Evolutionary conservation across 2,113 vertebrate genomes (phyloP), one percentile per base, ranked within the genome.

Genomic region (Pangasianodon hypophthalmus): DNA sequence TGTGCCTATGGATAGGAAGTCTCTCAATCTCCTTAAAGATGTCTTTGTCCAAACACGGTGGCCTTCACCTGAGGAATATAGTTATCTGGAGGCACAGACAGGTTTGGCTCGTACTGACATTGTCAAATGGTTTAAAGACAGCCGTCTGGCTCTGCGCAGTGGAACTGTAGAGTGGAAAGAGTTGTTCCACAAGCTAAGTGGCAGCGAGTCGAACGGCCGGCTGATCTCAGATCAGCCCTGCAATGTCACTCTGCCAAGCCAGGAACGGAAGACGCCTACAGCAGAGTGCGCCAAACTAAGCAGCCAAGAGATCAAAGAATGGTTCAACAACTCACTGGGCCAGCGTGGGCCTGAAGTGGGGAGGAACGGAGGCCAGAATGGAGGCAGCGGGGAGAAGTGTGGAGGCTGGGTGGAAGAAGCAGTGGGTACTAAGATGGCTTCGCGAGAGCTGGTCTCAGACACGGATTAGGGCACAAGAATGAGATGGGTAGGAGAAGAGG

Each of bases 121-220:
- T 0, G 96, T 98, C 85, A 97, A 96, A 87, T 98, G 98, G 98
- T 98, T 99, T 94, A 97, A 96, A 85, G 97, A 98, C 91, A 97
- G 96, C 90, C 93, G 97, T 13, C 95, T 95, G 67, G 94, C 96
- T 0, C 95, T 97, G 41, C 96, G 97, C 93, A 95, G 95, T 0
- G 95, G 97, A 16, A 93, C 94, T 0, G 92, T 97, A n/a, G 97
- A 97, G 62, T 96, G 96, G 97, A 93, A 96, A 86, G 97, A 97
- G 90, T 96, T 96, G 84, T 97, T 96, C 93, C 96, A 96, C 91
- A 96, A 95, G 41, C 94, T 94, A 82, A 92, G 87, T 2, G 6
- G 88, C 4, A 95, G 96, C 0, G 95, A 94, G 8, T 93, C 86
- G 1, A 93, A 93, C 0, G 94, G 94, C 0, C 93, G 96, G 91